Evolutionary conservation across 2,797 vertebrate species (phyloP).

Genomic region (Tokudaia muenninki): DNA sequence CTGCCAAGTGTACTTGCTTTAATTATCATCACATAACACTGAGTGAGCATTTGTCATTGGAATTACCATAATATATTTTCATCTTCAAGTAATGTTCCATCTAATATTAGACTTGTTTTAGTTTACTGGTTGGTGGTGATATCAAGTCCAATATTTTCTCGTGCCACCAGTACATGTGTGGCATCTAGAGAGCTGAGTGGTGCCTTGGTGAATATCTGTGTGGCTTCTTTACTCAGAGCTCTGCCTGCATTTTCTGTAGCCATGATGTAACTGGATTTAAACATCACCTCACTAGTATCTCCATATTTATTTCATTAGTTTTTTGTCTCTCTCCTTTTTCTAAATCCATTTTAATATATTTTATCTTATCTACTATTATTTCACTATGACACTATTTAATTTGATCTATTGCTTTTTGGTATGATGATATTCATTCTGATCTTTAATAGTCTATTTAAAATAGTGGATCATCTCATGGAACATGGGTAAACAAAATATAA

Average conservation of each 20-base stretch:
- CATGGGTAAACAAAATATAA: neutral
- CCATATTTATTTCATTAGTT: neutral
- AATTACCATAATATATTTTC: neutral
- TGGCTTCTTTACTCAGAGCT: neutral
- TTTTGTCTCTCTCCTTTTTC: neutral
- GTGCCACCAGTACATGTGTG: too few relatives aligned
- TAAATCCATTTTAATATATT: neutral
- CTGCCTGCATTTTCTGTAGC: neutral
- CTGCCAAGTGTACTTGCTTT: neutral
- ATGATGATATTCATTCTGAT: neutral
- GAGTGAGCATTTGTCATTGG: neutral
- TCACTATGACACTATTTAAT: neutral
- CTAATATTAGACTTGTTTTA: neutral
- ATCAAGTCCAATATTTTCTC: neutral
- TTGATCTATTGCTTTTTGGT: neutral
- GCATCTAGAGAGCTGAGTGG: neutral
- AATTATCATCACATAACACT: fast-evolving
- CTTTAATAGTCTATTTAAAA: neutral
- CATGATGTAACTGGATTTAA: neutral
- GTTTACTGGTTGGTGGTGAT: too few relatives aligned
- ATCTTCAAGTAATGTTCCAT: neutral
- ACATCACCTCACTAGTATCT: neutral
- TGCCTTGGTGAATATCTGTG: neutral
- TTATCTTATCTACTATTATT: neutral
- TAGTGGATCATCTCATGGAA: neutral